Conservation (phyloP, 2,797 vertebrate genomes). For the Pseudomugil gertrudae region DNA sequence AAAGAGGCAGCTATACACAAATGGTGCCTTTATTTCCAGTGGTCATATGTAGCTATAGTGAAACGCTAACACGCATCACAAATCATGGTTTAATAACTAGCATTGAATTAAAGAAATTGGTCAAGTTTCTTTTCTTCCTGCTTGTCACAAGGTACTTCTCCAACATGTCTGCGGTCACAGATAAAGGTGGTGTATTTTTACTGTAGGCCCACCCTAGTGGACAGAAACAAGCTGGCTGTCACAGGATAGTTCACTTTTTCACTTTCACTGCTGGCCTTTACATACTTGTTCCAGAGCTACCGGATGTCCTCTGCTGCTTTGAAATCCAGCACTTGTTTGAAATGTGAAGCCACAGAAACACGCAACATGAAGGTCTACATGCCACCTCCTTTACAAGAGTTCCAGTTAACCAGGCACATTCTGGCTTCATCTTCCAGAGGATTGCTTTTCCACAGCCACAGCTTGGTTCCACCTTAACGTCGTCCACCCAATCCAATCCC, state of each 20-base stretch:
- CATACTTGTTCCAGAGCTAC: constrained; percentile 28
- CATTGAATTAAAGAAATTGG: background rate
- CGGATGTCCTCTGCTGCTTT: constrained; percentile 39
- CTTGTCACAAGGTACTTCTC: background rate
- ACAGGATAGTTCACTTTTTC: constrained; percentile 19
- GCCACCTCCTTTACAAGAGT: constrained; percentile 12
- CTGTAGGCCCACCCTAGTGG: background rate
- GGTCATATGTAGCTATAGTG: background rate
- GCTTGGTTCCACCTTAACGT: constrained; percentile 12
- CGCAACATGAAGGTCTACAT: constrained; percentile 5
- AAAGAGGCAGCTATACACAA: background rate
- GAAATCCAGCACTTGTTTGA: constrained; percentile 50
- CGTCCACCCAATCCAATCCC: constrained; percentile 39
- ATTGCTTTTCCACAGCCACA: background rate
- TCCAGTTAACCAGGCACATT: constrained; percentile 19
- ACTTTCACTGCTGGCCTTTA: constrained; percentile 28
- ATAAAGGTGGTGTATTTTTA: constrained; percentile 11
- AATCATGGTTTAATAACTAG: background rate
- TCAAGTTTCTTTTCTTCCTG: background rate
- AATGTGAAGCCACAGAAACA: constrained; percentile 32
- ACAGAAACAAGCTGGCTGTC: constrained; percentile 31
- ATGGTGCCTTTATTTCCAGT: background rate
- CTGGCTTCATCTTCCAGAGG: background rate
- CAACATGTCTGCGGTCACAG: constrained; percentile 10
- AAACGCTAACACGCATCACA: background rate